Conservation (phyloP, 2,888 invertebrate species). For the Eudiplozoon nipponicum region DNA sequence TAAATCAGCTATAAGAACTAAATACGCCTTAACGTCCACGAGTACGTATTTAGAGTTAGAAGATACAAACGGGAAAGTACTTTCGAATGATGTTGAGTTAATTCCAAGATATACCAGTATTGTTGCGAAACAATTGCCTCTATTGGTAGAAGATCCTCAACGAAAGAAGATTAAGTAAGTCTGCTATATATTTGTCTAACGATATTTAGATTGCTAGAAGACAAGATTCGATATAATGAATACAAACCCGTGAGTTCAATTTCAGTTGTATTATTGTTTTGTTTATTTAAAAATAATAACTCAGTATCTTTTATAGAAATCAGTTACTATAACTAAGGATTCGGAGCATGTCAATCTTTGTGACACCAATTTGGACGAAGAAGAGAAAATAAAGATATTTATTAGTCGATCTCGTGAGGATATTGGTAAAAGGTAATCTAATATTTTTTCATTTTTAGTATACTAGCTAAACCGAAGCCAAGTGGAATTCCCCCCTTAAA, state of each 20-base stretch:
- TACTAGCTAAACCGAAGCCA: constrained; percentile 9
- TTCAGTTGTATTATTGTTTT: too few species aligned
- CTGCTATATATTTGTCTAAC: too few species aligned
- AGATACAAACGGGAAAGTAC: constrained; percentile 34
- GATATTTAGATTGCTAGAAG: too few species aligned
- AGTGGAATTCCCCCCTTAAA: constrained; percentile 53
- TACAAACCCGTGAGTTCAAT: too few species aligned
- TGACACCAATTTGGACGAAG: constrained; percentile 62
- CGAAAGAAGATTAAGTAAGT: neutral
- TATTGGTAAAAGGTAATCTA: too few species aligned
- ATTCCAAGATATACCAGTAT: constrained; percentile 89
- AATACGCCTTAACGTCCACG: neutral
- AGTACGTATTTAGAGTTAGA: neutral
- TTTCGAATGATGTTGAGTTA: constrained; percentile 52
- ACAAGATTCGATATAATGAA: too few species aligned
- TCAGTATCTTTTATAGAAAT: too few species aligned
- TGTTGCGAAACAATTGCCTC: constrained; percentile 59
- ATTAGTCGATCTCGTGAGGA: constrained; percentile 34
- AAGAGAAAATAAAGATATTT: constrained; percentile 85
- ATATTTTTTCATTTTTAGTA: constrained; percentile 8
- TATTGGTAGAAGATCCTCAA: neutral
- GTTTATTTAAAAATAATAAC: too few species aligned
- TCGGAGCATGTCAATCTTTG: constrained; percentile 36
- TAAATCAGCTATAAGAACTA: neutral
- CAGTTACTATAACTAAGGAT: too few species aligned